Evolutionary conservation across 2,888 invertebrate genomes (phyloP), one percentile per base, ranked within the genome.

Genomic region (Megamerina dolium): DNA sequence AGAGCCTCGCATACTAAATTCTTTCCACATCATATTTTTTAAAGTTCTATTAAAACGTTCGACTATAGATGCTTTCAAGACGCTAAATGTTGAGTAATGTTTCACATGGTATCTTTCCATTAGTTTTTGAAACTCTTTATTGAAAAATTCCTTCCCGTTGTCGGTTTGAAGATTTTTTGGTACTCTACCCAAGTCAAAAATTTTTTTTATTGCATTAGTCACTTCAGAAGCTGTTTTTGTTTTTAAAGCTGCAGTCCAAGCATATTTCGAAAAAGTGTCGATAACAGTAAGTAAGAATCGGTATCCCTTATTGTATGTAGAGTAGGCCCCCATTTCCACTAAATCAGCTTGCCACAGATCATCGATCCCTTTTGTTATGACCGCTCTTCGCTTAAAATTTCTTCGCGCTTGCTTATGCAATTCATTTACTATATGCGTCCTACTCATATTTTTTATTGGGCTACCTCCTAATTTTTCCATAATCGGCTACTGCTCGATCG

Each of bases 251-350:
- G 13, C 32, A 14, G 16, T 29, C 36, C 38, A 43, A n/a, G 42
- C 43, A 20, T 23, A 29, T 20, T 36, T 41, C 12, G 19, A 35
- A 13, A 35, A 30, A 27, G 53, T 49, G 54, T 70, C 66, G 27
- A 69, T 70, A n/a, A 65, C 56, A n/a, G 61, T 59, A 43, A 71
- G 50, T 29, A 70, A 49, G 43, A 59, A 68, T 43, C 58, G 58
- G 44, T 51, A 59, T 4, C 57, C 58, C 13, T 57, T 61, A 49
- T 69, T 70, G 18, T 56, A 46, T 29, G 43, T 46, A 10, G 62
- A 37, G 58, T 60, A 63, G 18, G 49, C 40, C 20, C 45, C 46
- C 62, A 68, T 59, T 45, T 63, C 60, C 14, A 61, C 65, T 21
- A 43, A 43, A 45, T 46, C 44, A 13, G 43, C 43, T 40, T 50